Evolutionary conservation across 2,113 vertebrate species (phyloP), one percentile per base, ranked within the genome.

Genomic region (Australoheros scitulus): DNA sequence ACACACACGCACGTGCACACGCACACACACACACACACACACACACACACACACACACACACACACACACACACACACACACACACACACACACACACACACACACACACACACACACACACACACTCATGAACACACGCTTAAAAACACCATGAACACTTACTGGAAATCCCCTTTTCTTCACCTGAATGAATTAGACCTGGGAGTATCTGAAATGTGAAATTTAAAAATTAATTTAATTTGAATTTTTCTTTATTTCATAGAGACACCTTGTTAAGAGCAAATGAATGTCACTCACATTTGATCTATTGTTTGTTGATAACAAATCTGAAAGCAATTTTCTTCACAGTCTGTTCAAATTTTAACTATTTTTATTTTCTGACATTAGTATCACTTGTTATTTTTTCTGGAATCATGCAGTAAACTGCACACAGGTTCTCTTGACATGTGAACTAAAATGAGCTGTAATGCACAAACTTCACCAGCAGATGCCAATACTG

Each of bases 81-180:
- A 29, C 64, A 13, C 2, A 32, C 11, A 32, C 22, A 86, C 76
- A 74, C 9, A 9, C n/a, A 29, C 29, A 29, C 36, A 8, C 64
- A 78, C 61, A 50, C 70, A 79, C 32, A 76, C 61, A 82, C 47
- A 78, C 70, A 78, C 55, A 63, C 36, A 82, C 57, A 57, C 38
- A 72, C 61, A 68, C 26, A 36, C 64, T 17, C 2, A 32, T 11
- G 32, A 29, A 86, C 76, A 74, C 9, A 9, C n/a, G 9, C 61
- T 55, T 61, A 81, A 26, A 74, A 68, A 85, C 74, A 78, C 84
- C 17, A 58, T 79, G 57, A 87, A 85, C 68, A 74, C 43, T 65
- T 17, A 64, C 32, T 89, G 90, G 90, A 92, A 93, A 91, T 84
- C 81, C 90, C 90, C 90, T 86, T 89, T 85, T 80, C 79, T 83